Percentiles rank a stretch among this genome's conserved stretches.
Conservation (phyloP, 92 coral and sea anemone genomes). For the Galaxea fascicularis region DNA sequence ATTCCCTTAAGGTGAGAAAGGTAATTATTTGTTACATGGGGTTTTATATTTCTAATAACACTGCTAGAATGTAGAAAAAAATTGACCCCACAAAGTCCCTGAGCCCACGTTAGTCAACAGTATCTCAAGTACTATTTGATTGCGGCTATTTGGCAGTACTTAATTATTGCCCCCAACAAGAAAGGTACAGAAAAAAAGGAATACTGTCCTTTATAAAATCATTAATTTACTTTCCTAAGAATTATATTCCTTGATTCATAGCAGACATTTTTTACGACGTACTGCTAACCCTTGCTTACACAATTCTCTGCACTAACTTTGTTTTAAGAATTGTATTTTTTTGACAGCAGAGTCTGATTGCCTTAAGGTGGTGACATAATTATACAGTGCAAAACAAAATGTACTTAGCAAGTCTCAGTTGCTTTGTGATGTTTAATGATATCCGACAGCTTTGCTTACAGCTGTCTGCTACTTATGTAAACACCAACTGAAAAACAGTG, state of each 20-base stretch:
- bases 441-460: slow-evolving; percentile 27
- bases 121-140: too few relatives aligned
- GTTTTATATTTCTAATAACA: too few relatives aligned
- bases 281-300: background rate
- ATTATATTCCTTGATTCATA: background rate
- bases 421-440: background rate
- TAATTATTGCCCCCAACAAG: too few relatives aligned
- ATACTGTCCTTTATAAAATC: too few relatives aligned
- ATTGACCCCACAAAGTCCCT: too few relatives aligned
- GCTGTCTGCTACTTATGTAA: slow-evolving; percentile 9
- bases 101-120: too few relatives aligned
- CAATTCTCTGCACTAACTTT: background rate
- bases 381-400: slow-evolving; percentile 16
- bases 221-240: too few relatives aligned
- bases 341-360: slow-evolving; percentile 7
- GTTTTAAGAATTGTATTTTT: background rate
- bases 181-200: too few relatives aligned
- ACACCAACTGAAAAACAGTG: slow-evolving; percentile 2
- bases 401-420: slow-evolving; percentile 19
- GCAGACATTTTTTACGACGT: background rate
- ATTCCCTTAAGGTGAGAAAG: background rate
- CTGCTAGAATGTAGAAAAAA: too few relatives aligned
- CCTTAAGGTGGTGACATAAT: background rate
- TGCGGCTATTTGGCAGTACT: too few relatives aligned
- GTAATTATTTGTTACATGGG: too few relatives aligned